Base-by-base conservation (phyloP, 92 coral and sea anemone genomes). In the Parazoanthus atlanticus region DNA sequence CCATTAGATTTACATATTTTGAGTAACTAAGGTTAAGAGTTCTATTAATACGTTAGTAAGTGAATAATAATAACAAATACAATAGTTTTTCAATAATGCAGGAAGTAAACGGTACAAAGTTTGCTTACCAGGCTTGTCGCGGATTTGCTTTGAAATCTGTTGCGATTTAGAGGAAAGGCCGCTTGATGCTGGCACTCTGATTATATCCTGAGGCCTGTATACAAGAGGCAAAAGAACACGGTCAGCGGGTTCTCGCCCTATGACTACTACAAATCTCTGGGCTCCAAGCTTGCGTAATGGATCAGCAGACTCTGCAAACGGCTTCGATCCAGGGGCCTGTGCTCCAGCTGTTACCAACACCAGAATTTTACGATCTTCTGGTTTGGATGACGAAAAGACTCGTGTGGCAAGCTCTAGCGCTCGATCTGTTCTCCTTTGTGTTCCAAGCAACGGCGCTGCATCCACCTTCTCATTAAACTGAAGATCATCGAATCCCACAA, bases 311-410 rank as follows among this genome's bases (percentile, higher is more conserved):
- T 76, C 88, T 2, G 78, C 91, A 23, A 96, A 88, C 25, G 96
- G 91, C 43, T 86, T 92, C 64, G 90, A 67, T 33, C 86, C 76
- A 65, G 33, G 76, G 19, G 64, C 75, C 54, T 91, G 95, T 72
- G 73, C 33, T n/a, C 98, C 98, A 70, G 95, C 95, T n/a, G 95
- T 91, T 3, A 93, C 46, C 8, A 94, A 91, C 16, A 94, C 76
- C 3, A 94, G 78, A 54, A 94, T 88, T 67, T 82, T 82, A 40
- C 86, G 86, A 6, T 49, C 47, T 19, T 82, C 34, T 47, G 54
- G 56, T 12, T 89, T 54, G 12, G 98, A 93, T 17, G 58, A 40
- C 12, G 88, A 69, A 47, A 94, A 89, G 21, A 86, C 54, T 25
- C 85, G 65, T 8, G 93, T 69, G 5, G 95, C 93, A 23, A 78